Conservation (phyloP, 2,113 vertebrate species). For the Grantiella picta region DNA sequence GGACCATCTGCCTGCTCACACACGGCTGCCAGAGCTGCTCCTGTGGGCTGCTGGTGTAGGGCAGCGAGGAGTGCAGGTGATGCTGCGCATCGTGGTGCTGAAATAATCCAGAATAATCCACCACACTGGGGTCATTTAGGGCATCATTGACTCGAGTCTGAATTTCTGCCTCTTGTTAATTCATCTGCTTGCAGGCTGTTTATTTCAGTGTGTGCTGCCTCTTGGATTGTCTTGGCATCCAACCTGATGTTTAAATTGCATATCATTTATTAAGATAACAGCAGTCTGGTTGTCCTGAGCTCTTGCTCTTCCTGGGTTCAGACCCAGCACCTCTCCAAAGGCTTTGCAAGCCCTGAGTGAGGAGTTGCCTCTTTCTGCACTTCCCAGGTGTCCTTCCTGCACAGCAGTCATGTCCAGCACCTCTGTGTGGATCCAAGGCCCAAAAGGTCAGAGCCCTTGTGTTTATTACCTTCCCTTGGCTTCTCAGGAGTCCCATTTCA, state of each 20-base stretch:
- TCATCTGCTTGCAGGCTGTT: not conserved
- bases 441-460: conserved; percentile 66
- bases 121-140: not conserved
- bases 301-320: not conserved
- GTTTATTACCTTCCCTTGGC: conserved; percentile 41
- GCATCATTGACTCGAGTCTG: not conserved
- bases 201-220: not conserved
- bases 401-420: not conserved
- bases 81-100: not conserved
- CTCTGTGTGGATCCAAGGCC: conserved; percentile 8
- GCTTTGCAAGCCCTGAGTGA: no score
- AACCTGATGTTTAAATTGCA: not conserved
- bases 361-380: not conserved
- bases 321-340: not conserved
- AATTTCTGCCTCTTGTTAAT: not conserved
- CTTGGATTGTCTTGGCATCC: not conserved
- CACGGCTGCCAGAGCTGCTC: not conserved
- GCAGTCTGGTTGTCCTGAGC: not conserved
- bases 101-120: not conserved
- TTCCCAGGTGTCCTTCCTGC: not conserved
- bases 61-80: conserved; percentile 12
- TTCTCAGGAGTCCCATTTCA: conserved; percentile 72
- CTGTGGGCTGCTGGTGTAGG: not conserved
- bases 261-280: not conserved
- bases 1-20: conserved; percentile 42